A percentile compares a stretch with the other conserved stretches of the same genome.
phyloP scores from a whole-genome alignment of 2,888 invertebrate species.

The Callyntrura sp. region DNA sequence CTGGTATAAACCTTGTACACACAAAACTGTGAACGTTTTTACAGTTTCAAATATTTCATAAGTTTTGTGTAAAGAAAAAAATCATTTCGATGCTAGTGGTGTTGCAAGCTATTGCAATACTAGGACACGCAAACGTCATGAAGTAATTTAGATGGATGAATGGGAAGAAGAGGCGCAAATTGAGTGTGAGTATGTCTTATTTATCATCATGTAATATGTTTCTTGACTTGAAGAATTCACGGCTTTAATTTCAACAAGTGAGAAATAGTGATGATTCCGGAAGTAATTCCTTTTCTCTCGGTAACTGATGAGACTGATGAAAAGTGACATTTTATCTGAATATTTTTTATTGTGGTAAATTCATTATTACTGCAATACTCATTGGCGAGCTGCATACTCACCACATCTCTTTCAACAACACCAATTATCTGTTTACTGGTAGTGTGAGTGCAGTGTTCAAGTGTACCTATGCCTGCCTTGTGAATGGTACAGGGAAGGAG shows the following conservation, averaged over 20 bases:
- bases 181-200: conserved; percentile 59
- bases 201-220: conserved; percentile 44
- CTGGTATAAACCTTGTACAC: not conserved
- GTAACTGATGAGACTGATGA: conserved; percentile 70
- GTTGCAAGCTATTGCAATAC: conserved; percentile 6
- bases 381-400: not conserved
- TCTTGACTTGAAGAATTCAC: not conserved
- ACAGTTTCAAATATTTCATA: conserved; percentile 43
- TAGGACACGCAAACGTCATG: conserved; percentile 39
- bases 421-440: not conserved
- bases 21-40: conserved; percentile 34
- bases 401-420: not conserved
- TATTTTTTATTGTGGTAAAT: conserved; percentile 38
- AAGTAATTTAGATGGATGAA: conserved; percentile 60
- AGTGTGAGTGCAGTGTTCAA: not conserved
- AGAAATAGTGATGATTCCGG: conserved; percentile 71
- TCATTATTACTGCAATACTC: conserved; percentile 5
- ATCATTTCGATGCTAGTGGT: conserved; percentile 10
- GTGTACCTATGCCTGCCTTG: not conserved
- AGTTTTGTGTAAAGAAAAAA: not conserved
- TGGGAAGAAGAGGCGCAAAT: conserved; percentile 52
- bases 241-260: not conserved
- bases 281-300: conserved; percentile 69
- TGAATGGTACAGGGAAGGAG: not conserved
- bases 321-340: conserved; percentile 62